Conservation (phyloP, 2,797 vertebrate genomes). For the Dallia pectoralis region DNA sequence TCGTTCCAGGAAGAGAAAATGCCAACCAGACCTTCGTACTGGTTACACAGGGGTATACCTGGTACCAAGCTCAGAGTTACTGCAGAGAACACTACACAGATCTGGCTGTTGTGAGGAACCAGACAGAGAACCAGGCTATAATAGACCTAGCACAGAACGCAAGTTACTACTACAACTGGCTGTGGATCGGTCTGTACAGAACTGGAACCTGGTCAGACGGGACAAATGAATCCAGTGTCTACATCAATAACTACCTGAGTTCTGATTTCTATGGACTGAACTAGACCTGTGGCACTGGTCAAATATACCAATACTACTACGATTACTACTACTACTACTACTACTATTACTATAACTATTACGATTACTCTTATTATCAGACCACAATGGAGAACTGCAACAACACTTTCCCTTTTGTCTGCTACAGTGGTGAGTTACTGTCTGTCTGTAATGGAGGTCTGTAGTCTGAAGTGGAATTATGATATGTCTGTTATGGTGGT, state of each 20-base stretch:
- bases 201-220: neutral
- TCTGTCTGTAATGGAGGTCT: no score
- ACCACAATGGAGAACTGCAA: neutral
- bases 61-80: no score
- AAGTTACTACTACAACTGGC: no score
- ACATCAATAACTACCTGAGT: neutral
- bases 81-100: no score
- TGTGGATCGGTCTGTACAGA: no score
- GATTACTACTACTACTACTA: neutral
- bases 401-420: slow-evolving; percentile 10
- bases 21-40: neutral
- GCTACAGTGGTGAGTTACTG: neutral
- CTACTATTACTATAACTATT: neutral
- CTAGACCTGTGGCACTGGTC: neutral
- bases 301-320: no score
- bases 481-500: no score
- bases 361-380: neutral
- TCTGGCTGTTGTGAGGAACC: no score
- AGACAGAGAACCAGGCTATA: no score
- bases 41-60: neutral
- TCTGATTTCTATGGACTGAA: neutral
- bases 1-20: neutral
- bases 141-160: no score
- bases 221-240: neutral
- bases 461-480: no score